Base-by-base conservation (phyloP, 2,797 vertebrate species). In the Eulemur mongoz region DNA sequence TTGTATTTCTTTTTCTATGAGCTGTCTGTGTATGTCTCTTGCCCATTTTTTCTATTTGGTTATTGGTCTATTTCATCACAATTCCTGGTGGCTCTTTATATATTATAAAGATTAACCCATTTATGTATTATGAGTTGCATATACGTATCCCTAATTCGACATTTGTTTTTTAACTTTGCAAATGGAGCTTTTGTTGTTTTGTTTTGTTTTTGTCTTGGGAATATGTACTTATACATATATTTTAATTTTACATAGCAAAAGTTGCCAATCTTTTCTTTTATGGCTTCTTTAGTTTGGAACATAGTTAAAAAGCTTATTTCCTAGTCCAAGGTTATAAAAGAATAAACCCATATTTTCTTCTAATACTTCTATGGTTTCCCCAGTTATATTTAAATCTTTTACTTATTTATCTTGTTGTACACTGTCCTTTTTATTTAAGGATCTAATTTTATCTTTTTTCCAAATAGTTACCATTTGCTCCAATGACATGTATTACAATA, bases 111-210 rank as follows among this genome's bases (percentile, higher is more conserved):
- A 89, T 67, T 80, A 91, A 54, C 7, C 4, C 8, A 59, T 65
- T 73, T 69, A 72, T 91, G 30, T 57, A 3, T 78, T 73, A 65
- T 52, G 8, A 84, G 6, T 76, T 27, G 4, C 40, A 82, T 35
- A 78, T 88, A 83, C 38, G 35, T 52, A 93, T n/a, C 11, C 35
- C 18, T 76, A 92, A 76, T 92, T 87, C 78, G 54, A 73, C 17
- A 69, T 86, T 93, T 69, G 17, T 69, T 43, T 61, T 95, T 89
- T 95, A 89, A 89, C 27, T 87, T 87, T 73, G 9, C 11, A 82
- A 43, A 63, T 48, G 4, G 59, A 69, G 7, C 73, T 30, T 70
- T 52, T 69, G 67, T 70, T 40, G 22, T 38, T 69, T 61, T 20
- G 12, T 69, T 92, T 94, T 67, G 8, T 32, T 78, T 96, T 83